Evolutionary conservation across 2,113 vertebrate species (phyloP).

Genomic region (Bos taurus): ARS-UCD2.0 NC_037336.1:8389501-8390000

Average conservation of each 20-base stretch:
- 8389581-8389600: not conserved
- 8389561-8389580: not conserved
- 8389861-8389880: not conserved
- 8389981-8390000: not conserved
- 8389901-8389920: not conserved
- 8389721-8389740: not conserved
- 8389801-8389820: not conserved
- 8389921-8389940: not conserved
- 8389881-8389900: not conserved
- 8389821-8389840: not conserved
- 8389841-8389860: not conserved
- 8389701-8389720: not conserved
- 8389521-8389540: not conserved
- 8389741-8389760: not conserved
- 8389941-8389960: not conserved
- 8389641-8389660: not conserved
- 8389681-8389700: not conserved
- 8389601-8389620: not conserved
- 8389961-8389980: not conserved
- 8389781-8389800: not conserved
- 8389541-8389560: not conserved
- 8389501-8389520: not conserved
- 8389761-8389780: not conserved
- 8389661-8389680: no score
- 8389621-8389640: not conserved